phyloP scores from a whole-genome alignment of 2,888 invertebrate genomes.

The Lasioglossum pauxillum region DNA sequence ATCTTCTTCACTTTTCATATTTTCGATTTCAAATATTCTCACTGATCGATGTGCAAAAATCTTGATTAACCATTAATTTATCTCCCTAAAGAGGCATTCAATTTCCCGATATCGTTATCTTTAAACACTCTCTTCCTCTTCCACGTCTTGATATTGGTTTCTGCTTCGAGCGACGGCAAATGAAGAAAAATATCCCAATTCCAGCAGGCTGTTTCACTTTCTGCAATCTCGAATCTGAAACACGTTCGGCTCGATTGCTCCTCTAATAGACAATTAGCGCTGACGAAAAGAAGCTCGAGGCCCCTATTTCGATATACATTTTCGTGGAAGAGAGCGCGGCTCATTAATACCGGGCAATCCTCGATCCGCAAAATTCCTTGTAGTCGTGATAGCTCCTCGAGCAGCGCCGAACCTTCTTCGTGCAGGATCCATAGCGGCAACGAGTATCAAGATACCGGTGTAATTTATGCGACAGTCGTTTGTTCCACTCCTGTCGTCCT shows the following conservation, averaged over 20 bases:
- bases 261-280: conserved; percentile 3
- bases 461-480: conserved; percentile 77
- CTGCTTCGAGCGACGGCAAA: background rate
- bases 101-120: background rate
- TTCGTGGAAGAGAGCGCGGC: background rate
- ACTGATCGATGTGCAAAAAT: background rate
- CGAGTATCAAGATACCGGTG: conserved; percentile 71
- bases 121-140: background rate
- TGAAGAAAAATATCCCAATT: conserved; percentile 7
- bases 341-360: conserved; percentile 44
- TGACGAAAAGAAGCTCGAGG: background rate
- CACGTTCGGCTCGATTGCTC: background rate
- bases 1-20: background rate
- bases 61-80: background rate
- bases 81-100: background rate
- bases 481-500: conserved; percentile 71
- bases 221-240: background rate
- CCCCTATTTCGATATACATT: background rate
- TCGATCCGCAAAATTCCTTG: conserved; percentile 50
- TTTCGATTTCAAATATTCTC: background rate
- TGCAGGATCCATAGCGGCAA: conserved; percentile 56
- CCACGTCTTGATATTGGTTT: background rate
- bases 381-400: conserved; percentile 61
- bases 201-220: background rate
- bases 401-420: conserved; percentile 47